Evolutionary conservation across 1,140 invertebrate species (phyloP), one percentile per base, ranked within the genome.

Genomic region (Melipona quadrifasciata): DNA sequence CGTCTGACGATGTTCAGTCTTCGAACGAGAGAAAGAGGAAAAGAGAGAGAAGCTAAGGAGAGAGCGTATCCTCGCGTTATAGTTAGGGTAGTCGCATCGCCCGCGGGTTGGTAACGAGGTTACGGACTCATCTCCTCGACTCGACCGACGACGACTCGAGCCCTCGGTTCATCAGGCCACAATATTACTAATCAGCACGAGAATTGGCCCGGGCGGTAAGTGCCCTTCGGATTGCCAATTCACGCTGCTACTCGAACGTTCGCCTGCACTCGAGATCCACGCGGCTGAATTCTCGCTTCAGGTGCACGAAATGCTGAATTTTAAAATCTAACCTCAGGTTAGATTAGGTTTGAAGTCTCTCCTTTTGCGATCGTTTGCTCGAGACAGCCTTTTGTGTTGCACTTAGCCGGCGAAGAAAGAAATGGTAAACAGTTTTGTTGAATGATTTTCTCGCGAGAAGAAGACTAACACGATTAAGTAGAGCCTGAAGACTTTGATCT

Each of bases 161-260:
- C 89, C 92, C 91, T 93, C 92, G 91, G 93, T 94, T 94, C 94
- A 94, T 94, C 94, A 94, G 94, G 93, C 93, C 93, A 94, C 94
- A 94, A 94, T 94, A 94, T 94, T 94, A 94, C 94, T 94, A 94
- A 94, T 94, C 93, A 94, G 93, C 91, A 86, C 86, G 87, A 92
- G 93, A 89, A 94, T 94, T 94, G 93, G 91, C 87, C 92, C 85
- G 87, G 83, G 70, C 79, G 85, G 90, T 94, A 94, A 94, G 93
- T 93, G 93, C 85, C 89, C 88, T 85, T 82, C 91, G 92, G 87
- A 94, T 94, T 94, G 92, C 91, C 93, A 94, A 94, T 94, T 94
- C 94, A 93, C 89, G 81, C 82, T 91, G 88, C 84, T 82, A 87
- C 79, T 70, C 73, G 87, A 89, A 80, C 64, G 34, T 10, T 61